These are phyloP conservation scores for Xestoiulus laeticollis DNA, from an alignment of 2,888 invertebrate genomes.

Conservation along the genomic window DNA sequence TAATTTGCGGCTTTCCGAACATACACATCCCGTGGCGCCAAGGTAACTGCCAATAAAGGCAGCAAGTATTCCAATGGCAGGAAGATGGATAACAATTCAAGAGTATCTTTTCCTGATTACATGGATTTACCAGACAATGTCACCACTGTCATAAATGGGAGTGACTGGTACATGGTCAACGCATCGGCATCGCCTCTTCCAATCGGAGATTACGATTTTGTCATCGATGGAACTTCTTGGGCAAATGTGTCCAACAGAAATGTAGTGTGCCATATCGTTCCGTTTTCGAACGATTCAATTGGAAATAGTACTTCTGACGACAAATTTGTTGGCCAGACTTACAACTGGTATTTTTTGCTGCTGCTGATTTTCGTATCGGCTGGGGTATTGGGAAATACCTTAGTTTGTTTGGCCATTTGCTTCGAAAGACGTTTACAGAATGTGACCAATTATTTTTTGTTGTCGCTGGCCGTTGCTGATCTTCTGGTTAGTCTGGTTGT, in stretches of 20 bases:
- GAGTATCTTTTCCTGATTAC: constrained; percentile 32
- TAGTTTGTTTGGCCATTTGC: constrained; percentile 92
- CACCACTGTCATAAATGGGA: not conserved
- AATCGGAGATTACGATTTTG: not conserved
- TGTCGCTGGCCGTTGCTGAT: constrained; percentile 93
- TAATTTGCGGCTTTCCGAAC: not conserved
- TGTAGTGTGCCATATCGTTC: not conserved
- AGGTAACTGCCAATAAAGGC: not conserved
- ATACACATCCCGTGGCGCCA: not conserved
- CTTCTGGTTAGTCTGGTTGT: constrained; percentile 91
- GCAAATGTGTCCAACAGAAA: constrained; percentile 15
- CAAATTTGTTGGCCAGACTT: constrained; percentile 59
- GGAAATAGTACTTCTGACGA: not conserved
- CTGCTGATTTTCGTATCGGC: constrained; percentile 86
- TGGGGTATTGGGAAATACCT: constrained; percentile 88
- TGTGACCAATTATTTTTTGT: constrained; percentile 93
- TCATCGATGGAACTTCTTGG: constrained; percentile 25
- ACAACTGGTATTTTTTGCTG: constrained; percentile 85
- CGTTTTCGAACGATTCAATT: not conserved
- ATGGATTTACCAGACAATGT: not conserved
- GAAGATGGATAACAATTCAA: constrained; percentile 52
- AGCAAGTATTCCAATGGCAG: constrained; percentile 46
- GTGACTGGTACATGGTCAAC: constrained; percentile 1
- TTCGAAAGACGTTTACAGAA: constrained; percentile 90
- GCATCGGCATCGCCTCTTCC: not conserved